These are phyloP conservation scores for Yponomeuta evonymella DNA, from an alignment of 2,888 invertebrate genomes.

Conservation along the genomic window DNA sequence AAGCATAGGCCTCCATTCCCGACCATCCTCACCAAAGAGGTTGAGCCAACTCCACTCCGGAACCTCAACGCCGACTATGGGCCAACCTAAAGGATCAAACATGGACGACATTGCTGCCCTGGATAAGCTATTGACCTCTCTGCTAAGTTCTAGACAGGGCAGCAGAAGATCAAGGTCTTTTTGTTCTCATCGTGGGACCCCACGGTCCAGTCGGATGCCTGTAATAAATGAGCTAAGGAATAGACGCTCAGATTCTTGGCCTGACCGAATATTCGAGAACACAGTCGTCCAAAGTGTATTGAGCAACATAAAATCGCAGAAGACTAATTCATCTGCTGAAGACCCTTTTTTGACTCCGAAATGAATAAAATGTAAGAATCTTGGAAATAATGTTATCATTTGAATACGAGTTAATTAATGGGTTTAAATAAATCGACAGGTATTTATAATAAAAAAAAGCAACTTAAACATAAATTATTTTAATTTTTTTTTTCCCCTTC, in stretches of 20 bases:
- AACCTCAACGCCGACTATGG: slow-evolving; percentile 39
- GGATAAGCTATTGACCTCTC: slow-evolving; percentile 78
- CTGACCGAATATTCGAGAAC: slow-evolving; percentile 62
- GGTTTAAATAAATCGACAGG: too few species aligned
- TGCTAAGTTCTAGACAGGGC: slow-evolving; percentile 69
- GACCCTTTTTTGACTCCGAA: slow-evolving; percentile 59
- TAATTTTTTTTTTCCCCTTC: not conserved
- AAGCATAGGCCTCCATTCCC: slow-evolving; percentile 52
- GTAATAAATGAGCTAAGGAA: slow-evolving; percentile 40
- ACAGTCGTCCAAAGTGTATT: slow-evolving; percentile 59
- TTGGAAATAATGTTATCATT: too few species aligned
- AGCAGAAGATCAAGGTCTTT: slow-evolving; percentile 41
- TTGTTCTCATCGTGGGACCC: slow-evolving; percentile 54
- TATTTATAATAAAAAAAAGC: too few species aligned
- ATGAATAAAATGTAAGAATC: not conserved
- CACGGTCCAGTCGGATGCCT: slow-evolving; percentile 50
- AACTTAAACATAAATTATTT: not conserved
- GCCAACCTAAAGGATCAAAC: slow-evolving; percentile 45
- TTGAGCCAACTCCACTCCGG: slow-evolving; percentile 51
- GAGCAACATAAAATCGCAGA: slow-evolving; percentile 49
- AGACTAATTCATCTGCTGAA: slow-evolving; percentile 48
- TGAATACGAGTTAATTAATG: too few species aligned
- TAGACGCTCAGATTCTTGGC: slow-evolving; percentile 58
- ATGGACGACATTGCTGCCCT: slow-evolving; percentile 78
- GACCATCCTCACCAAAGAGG: slow-evolving; percentile 43